Conservation (phyloP, 92 coral and sea anemone genomes). For the Scolanthus callimorphus region DNA sequence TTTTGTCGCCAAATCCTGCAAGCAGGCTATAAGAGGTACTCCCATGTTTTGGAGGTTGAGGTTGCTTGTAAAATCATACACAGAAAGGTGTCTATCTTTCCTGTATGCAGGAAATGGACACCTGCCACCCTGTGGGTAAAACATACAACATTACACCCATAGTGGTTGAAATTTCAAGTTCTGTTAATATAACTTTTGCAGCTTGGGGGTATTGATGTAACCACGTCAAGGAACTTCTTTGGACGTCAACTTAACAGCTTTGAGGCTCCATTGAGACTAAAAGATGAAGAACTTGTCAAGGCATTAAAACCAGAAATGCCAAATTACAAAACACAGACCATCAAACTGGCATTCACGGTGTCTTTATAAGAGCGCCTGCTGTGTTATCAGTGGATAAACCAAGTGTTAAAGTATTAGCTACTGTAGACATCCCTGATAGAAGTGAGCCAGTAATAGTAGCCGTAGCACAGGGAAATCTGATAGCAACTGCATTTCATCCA, state of each 20-base stretch:
- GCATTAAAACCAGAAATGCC: slow-evolving; percentile 10
- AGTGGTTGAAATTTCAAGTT: no score
- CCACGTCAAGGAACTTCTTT: slow-evolving; percentile 93
- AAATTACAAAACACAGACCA: not conserved
- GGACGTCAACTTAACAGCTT: slow-evolving; percentile 96
- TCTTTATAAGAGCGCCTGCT: slow-evolving; percentile 96
- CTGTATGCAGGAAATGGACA: no score
- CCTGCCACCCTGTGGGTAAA: no score
- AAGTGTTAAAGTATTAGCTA: slow-evolving; percentile 73
- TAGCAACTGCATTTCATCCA: slow-evolving; percentile 96
- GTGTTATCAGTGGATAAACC: slow-evolving; percentile 75
- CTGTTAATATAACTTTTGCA: no score
- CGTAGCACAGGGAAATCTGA: slow-evolving; percentile 74
- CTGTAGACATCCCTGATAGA: slow-evolving; percentile 45
- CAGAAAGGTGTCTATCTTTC: no score
- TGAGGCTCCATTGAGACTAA: slow-evolving; percentile 66
- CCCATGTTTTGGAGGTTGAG: no score
- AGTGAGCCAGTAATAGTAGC: slow-evolving; percentile 90
- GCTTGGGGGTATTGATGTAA: slow-evolving; percentile 91
- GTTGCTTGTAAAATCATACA: no score
- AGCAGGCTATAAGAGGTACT: no score
- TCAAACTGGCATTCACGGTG: slow-evolving; percentile 55
- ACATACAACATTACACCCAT: no score
- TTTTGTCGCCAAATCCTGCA: no score
- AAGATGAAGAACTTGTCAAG: slow-evolving; percentile 30